phyloP scores from a whole-genome alignment of 2,797 vertebrate species.

The Tauraco hartlaubi region DNA sequence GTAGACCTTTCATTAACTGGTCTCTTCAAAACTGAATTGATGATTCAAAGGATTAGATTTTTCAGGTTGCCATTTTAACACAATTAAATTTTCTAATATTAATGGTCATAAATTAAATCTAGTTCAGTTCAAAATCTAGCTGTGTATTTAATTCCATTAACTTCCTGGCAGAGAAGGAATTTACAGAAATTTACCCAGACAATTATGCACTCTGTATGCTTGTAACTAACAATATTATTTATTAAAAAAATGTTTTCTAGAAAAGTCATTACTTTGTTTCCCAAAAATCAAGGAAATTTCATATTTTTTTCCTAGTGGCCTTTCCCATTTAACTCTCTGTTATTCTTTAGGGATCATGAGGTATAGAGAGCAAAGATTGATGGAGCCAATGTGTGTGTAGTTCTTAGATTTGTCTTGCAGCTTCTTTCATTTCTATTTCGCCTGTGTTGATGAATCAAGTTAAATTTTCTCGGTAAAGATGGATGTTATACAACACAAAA shows the following conservation, averaged over 20 bases:
- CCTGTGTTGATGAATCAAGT: background rate
- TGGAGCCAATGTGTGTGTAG: background rate
- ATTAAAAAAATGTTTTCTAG: background rate
- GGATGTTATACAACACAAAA: background rate
- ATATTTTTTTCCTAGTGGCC: background rate
- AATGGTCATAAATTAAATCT: slow-evolving; percentile 53
- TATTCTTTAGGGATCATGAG: background rate
- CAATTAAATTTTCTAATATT: slow-evolving; percentile 49
- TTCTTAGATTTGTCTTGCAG: background rate
- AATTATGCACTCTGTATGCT: background rate
- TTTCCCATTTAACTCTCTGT: background rate
- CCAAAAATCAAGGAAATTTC: background rate
- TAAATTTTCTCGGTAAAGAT: background rate
- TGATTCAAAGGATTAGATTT: slow-evolving; percentile 40
- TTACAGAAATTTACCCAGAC: background rate
- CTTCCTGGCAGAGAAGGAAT: background rate
- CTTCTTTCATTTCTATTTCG: background rate
- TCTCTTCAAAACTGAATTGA: slow-evolving; percentile 12
- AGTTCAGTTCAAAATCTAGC: slow-evolving; percentile 1
- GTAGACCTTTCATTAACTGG: slow-evolving; percentile 6
- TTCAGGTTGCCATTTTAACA: slow-evolving; percentile 33
- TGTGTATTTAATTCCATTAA: slow-evolving; percentile 49
- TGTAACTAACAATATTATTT: background rate
- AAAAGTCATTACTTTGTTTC: background rate
- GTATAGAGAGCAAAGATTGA: background rate